phyloP scores from a whole-genome alignment of 2,113 vertebrate genomes.

The Takifugu bimaculatus region DNA sequence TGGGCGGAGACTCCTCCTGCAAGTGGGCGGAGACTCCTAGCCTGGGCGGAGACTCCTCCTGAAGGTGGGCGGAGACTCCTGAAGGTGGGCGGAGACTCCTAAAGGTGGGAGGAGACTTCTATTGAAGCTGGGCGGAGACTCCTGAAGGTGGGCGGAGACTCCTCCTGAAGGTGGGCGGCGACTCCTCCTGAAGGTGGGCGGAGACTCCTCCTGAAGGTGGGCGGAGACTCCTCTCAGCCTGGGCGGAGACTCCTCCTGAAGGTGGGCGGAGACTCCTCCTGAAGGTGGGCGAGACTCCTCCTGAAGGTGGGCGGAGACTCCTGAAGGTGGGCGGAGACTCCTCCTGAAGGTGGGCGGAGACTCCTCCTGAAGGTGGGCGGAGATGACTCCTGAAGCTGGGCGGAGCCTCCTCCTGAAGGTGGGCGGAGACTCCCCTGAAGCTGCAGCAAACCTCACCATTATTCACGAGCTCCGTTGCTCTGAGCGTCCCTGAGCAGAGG shows the following conservation, averaged over 20 bases:
- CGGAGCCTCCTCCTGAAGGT: slow-evolving; percentile 12
- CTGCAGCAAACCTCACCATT: too few species aligned
- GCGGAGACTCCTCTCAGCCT: too few species aligned
- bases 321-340: background rate
- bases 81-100: too few species aligned
- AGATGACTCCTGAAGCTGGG: too few species aligned
- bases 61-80: background rate
- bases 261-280: too few species aligned
- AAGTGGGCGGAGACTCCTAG: too few species aligned
- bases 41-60: background rate
- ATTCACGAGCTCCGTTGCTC: too few species aligned
- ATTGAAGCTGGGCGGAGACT: background rate
- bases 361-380: background rate
- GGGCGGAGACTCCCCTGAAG: slow-evolving; percentile 1
- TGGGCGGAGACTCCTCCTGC: too few species aligned
- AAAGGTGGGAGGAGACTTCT: background rate
- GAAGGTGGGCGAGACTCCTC: background rate
- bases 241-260: background rate
- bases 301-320: background rate
- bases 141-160: too few species aligned
- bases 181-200: background rate
- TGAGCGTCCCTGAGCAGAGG: too few species aligned
- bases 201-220: background rate
- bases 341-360: background rate
- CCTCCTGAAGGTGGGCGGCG: too few species aligned